Conservation (phyloP, 2,797 vertebrate genomes). For the Cyclura pinguis region DNA sequence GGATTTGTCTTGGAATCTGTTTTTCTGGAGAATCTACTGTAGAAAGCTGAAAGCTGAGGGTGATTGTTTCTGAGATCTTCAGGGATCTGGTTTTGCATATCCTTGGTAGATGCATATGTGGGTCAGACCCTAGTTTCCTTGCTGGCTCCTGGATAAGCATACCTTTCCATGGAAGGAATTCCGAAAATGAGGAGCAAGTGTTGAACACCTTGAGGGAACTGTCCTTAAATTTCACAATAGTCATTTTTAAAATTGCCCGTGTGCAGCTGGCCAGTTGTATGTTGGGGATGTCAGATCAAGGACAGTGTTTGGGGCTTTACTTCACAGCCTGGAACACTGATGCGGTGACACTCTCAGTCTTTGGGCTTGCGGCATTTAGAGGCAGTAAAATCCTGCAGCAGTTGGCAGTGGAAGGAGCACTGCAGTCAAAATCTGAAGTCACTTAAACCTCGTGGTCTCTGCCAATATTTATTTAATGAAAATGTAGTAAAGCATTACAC, state of each 20-base stretch:
- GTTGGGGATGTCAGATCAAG: slow-evolving; percentile 26
- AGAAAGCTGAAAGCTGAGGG: no score
- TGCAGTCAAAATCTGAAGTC: slow-evolving; percentile 60
- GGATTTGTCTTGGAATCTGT: not conserved
- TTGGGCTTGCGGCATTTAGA: slow-evolving; percentile 55
- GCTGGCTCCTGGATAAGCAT: not conserved
- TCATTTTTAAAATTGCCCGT: not conserved
- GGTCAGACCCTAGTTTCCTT: not conserved
- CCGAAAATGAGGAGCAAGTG: not conserved
- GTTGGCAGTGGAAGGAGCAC: slow-evolving; percentile 38
- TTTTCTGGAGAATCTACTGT: not conserved
- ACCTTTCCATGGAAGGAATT: not conserved
- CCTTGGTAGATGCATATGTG: not conserved
- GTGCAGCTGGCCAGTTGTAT: not conserved
- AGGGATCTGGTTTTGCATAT: not conserved
- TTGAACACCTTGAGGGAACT: not conserved
- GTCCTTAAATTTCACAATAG: not conserved
- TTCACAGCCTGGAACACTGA: slow-evolving; percentile 58
- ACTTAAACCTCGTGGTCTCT: slow-evolving; percentile 61
- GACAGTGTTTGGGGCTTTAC: slow-evolving; percentile 25
- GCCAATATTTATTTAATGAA: slow-evolving; percentile 70
- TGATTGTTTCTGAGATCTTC: not conserved
- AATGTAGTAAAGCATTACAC: slow-evolving; percentile 46
- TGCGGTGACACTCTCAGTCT: slow-evolving; percentile 59
- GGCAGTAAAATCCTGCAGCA: slow-evolving; percentile 64